Base-by-base conservation (phyloP, 2,888 invertebrate species). In the Euzophera pinguis region DNA sequence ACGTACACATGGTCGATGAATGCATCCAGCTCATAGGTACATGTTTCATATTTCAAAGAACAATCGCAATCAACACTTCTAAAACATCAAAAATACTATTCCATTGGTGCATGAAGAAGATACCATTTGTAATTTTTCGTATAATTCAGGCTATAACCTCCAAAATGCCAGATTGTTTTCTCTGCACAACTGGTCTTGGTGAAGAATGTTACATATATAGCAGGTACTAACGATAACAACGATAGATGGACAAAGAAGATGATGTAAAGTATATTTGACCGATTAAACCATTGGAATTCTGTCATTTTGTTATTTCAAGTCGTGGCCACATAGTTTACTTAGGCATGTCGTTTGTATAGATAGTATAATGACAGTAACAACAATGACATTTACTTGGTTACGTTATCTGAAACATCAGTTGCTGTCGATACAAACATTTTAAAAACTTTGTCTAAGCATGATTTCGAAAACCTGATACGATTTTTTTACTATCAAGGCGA, bases 1-100 rank as follows among this genome's bases (percentile, higher is more conserved):
- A 71, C 62, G 62, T 68, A 72, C 69, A 71, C 74, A 76, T 39
- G 29, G 52, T 62, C 58, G 12, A 41, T 32, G 22, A 12, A 37
- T 38, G 38, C 38, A 32, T 38, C 14, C 12, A 38, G 4, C 12
- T 13, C 8, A 38, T 38, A n/a, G n/a, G n/a, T n/a, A 38, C 13
- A 38, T 38, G 13, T 13, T 38, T n/a, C 5, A 13, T 22, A 22
- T 22, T 22, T 22, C 22, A 4, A 3, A 13, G 12, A 7, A 13
- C 14, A n/a, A 35, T 35, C 3, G 2, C n/a, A n/a, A 38, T 38
- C 13, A n/a, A n/a, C n/a, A 50, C 8, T 3, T 27, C 8, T 7
- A 17, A 41, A 50, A 43, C n/a, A n/a, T 22, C 7, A 12, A 13
- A 7, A 43, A 13, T 12, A 10, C 29, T 27, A 43, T 27, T 45